Conservation (phyloP, 2,113 vertebrate genomes). For the Lynx canadensis region DNA sequence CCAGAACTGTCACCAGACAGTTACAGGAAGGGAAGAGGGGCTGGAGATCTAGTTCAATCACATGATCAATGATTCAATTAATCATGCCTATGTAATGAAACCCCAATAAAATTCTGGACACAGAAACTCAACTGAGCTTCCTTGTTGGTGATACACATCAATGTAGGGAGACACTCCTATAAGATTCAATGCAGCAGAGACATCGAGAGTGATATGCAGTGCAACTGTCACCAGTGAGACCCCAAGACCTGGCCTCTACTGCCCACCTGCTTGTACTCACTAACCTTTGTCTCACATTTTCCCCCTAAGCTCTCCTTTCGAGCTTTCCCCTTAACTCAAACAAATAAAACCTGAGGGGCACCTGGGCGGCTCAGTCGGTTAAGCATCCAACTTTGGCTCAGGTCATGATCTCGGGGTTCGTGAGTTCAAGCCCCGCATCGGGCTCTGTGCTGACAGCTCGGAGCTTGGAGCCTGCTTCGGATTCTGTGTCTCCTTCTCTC, state of each 20-base stretch:
- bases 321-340: neutral
- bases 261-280: neutral
- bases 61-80: neutral
- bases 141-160: neutral
- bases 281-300: neutral
- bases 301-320: neutral
- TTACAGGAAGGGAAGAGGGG: neutral
- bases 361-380: too few species aligned
- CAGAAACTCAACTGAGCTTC: neutral
- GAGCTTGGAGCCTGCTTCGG: too few species aligned
- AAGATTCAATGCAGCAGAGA: neutral
- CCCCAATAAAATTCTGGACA: neutral
- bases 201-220: neutral
- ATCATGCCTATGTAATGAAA: neutral
- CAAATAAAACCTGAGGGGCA: neutral
- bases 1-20: neutral
- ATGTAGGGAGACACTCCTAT: neutral
- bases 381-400: too few species aligned
- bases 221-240: neutral
- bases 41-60: neutral
- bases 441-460: too few species aligned
- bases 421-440: accelerated
- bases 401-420: too few species aligned
- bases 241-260: neutral
- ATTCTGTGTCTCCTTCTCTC: too few species aligned